Conservation (phyloP, 2,113 vertebrate genomes). For the Pimephales promelas region DNA sequence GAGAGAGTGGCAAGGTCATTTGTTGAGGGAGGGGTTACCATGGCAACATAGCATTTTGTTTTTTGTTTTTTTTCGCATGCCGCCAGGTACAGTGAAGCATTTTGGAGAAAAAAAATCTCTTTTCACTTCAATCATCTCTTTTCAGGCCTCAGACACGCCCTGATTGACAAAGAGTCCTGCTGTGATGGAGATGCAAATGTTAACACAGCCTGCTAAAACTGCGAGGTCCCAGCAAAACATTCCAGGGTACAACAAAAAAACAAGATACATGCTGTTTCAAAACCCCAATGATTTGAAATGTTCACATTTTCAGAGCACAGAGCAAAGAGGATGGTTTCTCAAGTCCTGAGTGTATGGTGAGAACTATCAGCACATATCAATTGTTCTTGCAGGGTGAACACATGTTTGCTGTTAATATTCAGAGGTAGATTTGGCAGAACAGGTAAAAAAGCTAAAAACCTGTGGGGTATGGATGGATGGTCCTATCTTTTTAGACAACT, state of each 20-base stretch:
- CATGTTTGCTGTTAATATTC: not conserved
- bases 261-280: not conserved
- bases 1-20: constrained; percentile 48
- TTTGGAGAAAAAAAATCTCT: constrained; percentile 12
- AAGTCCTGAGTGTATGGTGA: not conserved
- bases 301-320: constrained; percentile 11
- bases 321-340: not conserved
- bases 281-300: constrained; percentile 14
- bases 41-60: constrained; percentile 50
- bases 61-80: constrained; percentile 20
- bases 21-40: constrained; percentile 46
- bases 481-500: too few species aligned
- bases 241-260: constrained; percentile 8
- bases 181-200: constrained; percentile 37
- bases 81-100: constrained; percentile 28
- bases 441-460: not conserved
- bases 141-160: constrained; percentile 23
- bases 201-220: constrained; percentile 26
- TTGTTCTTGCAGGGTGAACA: not conserved
- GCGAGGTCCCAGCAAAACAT: constrained; percentile 6
- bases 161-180: constrained; percentile 22
- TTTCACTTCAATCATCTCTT: constrained; percentile 40
- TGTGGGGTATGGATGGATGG: not conserved
- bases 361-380: constrained; percentile 24
- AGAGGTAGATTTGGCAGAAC: not conserved